Conservation (phyloP, 2,888 invertebrate genomes). For the Eustalomyia histrio region DNA sequence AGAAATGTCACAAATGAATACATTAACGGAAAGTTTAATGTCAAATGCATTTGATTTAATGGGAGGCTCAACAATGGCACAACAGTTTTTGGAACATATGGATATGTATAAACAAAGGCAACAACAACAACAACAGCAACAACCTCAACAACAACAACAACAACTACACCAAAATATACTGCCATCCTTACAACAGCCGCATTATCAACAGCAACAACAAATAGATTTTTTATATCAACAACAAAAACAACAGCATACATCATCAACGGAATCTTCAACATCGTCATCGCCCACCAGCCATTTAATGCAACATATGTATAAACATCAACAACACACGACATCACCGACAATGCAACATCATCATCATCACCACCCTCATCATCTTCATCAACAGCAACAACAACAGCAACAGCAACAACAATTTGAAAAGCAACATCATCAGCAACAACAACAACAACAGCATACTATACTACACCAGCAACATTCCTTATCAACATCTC, state of each 20-base stretch:
- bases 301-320: slow-evolving; percentile 57
- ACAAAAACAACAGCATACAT: slow-evolving; percentile 59
- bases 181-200: slow-evolving; percentile 42
- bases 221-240: slow-evolving; percentile 47
- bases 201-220: slow-evolving; percentile 64
- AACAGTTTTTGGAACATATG: slow-evolving; percentile 73
- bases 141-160: slow-evolving; percentile 64
- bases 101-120: slow-evolving; percentile 72
- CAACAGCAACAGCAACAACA: slow-evolving; percentile 66
- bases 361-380: slow-evolving; percentile 70
- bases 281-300: slow-evolving; percentile 58
- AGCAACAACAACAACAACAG: slow-evolving; percentile 65
- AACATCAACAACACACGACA: slow-evolving; percentile 43
- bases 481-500: slow-evolving; percentile 70
- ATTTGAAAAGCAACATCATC: slow-evolving; percentile 65
- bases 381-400: slow-evolving; percentile 67
- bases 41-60: slow-evolving; percentile 71
- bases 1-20: slow-evolving; percentile 62
- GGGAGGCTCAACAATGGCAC: slow-evolving; percentile 68
- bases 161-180: slow-evolving; percentile 57
- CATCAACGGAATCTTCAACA: slow-evolving; percentile 46
- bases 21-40: slow-evolving; percentile 71
- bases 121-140: slow-evolving; percentile 67
- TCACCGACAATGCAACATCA: slow-evolving; percentile 66
- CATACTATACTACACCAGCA: slow-evolving; percentile 65